Evolutionary conservation across 2,113 vertebrate species (phyloP), one percentile per base, ranked within the genome.

Genomic region (Carollia perspicillata): DNA sequence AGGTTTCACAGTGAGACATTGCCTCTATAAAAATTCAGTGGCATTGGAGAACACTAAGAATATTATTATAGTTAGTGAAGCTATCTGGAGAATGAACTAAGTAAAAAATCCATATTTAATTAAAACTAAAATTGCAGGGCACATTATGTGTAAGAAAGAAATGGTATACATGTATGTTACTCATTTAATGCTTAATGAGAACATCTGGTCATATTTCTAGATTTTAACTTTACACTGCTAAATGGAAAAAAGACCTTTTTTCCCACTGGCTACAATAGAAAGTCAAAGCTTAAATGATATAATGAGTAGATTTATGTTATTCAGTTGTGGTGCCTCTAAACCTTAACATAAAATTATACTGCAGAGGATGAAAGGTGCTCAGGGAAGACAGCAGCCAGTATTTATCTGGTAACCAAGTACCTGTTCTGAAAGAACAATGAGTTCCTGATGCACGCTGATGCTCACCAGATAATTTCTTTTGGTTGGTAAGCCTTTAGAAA

Each of bases 251-350:
- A 96, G 68, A 33, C 11, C 93, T 14, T 55, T 55, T n/a, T 74
- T 93, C 68, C 47, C 87, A 95, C 23, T 90, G 49, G 68, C 68
- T 93, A 71, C 42, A 90, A 94, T 37, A 93, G 94, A 97, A 98
- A 98, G 97, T 97, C 74, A 92, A 96, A 96, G 49, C 95, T 98
- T 97, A 98, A 98, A 83, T 95, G 83, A 72, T 84, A 94, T 97
- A 98, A 97, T 96, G 92, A 98, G 79, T 66, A 98, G 93, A 98
- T 98, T 97, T 98, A 97, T 98, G 49, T 81, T 98, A 97, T 97
- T 96, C 91, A 96, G 14, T 93, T 97, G 84, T 90, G 30, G 74
- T 97, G 86, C 95, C 96, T 97, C 58, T 98, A 98, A 98, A 97
- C 65, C 68, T 96, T 97, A 97, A 95, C 85, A 97, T 98, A 97